phyloP scores from a whole-genome alignment of 2,113 vertebrate genomes.

The Burhinus bistriatus region DNA sequence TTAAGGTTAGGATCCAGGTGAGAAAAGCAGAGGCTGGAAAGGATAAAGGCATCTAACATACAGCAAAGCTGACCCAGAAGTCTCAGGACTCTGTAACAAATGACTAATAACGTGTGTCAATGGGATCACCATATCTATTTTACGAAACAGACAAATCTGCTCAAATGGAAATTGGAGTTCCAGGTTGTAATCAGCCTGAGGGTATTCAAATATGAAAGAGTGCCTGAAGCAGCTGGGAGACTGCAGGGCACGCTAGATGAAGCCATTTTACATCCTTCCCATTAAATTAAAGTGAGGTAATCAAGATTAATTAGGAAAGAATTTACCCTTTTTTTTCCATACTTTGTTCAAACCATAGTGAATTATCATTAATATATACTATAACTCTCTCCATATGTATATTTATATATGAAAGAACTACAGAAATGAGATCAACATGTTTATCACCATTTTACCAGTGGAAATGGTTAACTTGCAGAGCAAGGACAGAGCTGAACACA shows the following conservation, averaged over 20 bases:
- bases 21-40: background rate
- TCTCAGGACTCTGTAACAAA: background rate
- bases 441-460: background rate
- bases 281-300: background rate
- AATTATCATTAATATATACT: background rate
- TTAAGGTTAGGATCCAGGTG: background rate
- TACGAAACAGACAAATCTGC: background rate
- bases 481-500: background rate
- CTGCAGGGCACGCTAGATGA: background rate
- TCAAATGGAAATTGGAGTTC: background rate
- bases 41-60: background rate
- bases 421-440: background rate
- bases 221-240: background rate
- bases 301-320: background rate
- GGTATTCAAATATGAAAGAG: background rate
- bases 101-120: background rate
- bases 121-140: background rate
- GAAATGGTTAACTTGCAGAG: background rate
- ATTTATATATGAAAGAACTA: background rate
- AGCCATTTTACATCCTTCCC: background rate
- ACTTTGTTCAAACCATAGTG: background rate
- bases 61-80: background rate
- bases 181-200: background rate
- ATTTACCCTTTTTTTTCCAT: background rate
- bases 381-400: background rate